Conservation (phyloP, 2,888 invertebrate genomes). For the Nephrotoma flavescens region DNA sequence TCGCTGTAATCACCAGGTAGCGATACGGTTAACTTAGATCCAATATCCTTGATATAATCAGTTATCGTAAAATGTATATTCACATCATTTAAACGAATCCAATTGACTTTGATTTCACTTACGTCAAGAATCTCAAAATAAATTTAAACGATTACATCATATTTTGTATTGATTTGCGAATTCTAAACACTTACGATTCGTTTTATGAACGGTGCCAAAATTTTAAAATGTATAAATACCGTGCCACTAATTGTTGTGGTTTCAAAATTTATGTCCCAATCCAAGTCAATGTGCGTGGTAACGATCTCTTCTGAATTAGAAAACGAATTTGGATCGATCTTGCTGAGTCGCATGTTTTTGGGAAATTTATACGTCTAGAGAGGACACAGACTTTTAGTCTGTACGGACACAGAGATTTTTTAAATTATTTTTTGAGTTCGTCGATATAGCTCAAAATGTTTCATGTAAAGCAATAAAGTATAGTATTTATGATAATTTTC, state of each 20-base stretch:
- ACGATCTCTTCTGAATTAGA: conserved; percentile 57
- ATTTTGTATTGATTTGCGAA: conserved; percentile 38
- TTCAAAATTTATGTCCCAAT: conserved; percentile 56
- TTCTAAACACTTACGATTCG: conserved; percentile 43
- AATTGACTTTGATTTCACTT: conserved; percentile 48
- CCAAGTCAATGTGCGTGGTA: conserved; percentile 47
- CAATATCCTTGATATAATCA: conserved; percentile 50
- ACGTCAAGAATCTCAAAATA: conserved; percentile 56
- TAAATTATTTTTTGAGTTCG: too few species aligned
- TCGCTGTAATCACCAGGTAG: conserved; percentile 40
- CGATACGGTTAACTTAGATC: conserved; percentile 58
- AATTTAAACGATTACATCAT: conserved; percentile 12
- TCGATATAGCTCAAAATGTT: too few species aligned
- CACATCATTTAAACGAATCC: conserved; percentile 14
- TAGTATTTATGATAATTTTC: too few species aligned
- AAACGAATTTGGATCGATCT: conserved; percentile 68
- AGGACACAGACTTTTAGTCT: too few species aligned
- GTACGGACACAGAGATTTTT: too few species aligned
- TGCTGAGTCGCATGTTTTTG: conserved; percentile 40
- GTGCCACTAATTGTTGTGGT: conserved; percentile 51
- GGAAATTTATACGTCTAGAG: background rate
- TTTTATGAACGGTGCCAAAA: conserved; percentile 34
- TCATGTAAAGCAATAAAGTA: too few species aligned
- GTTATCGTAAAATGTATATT: conserved; percentile 43
- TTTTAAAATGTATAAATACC: conserved; percentile 45